Percentiles rank a stretch among this genome's conserved stretches.
These are phyloP conservation scores for Phylloscopus trochiloides DNA, from an alignment of 2,113 vertebrate species.

Conservation along the genomic window DNA sequence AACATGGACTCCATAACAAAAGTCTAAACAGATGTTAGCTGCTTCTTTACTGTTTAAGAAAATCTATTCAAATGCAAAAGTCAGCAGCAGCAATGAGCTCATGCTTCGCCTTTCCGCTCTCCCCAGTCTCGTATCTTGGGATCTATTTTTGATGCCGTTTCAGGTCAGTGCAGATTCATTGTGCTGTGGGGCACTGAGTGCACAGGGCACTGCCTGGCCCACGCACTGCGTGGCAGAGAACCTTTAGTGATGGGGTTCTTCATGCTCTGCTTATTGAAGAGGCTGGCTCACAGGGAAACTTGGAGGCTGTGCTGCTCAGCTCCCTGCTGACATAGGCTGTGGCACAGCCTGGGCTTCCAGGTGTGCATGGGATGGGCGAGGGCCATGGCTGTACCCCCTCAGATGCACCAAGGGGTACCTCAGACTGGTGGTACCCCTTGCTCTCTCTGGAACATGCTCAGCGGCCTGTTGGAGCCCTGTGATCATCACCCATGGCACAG, in stretches of 20 bases:
- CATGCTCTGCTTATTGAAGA: background rate
- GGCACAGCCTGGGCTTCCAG: background rate
- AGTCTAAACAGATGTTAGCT: background rate
- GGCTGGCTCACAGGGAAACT: background rate
- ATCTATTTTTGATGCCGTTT: background rate
- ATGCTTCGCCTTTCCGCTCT: background rate
- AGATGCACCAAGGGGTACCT: too few relatives aligned
- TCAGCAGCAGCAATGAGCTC: background rate
- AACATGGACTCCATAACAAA: background rate
- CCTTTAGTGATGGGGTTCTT: background rate
- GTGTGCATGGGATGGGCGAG: accelerated
- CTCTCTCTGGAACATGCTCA: background rate
- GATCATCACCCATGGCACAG: accelerated
- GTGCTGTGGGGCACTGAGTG: background rate
- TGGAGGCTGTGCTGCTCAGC: background rate
- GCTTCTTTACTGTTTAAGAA: background rate
- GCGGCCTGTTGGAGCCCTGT: background rate
- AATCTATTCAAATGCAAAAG: background rate
- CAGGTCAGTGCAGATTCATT: background rate
- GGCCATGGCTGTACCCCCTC: background rate
- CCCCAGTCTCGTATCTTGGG: background rate
- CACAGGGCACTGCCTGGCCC: background rate
- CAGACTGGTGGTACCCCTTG: background rate
- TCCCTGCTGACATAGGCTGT: background rate
- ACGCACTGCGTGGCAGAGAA: accelerated